A percentile compares a stretch with the other conserved stretches of the same genome.
Conservation (phyloP, 2,797 vertebrate species). For the Chelonia mydas region DNA sequence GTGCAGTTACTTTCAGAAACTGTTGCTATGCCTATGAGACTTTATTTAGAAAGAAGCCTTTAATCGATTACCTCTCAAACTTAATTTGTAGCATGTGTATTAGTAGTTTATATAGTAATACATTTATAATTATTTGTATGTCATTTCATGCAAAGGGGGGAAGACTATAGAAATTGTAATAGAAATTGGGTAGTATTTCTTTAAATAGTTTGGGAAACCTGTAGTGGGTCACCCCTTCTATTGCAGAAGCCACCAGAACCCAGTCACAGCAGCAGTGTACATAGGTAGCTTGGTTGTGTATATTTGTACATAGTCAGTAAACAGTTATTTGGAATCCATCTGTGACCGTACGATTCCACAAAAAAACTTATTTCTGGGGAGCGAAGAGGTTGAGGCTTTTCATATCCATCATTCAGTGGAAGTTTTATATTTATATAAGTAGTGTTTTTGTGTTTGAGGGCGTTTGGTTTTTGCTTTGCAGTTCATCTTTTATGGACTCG, state of each 20-base stretch:
- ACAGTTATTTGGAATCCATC: not conserved
- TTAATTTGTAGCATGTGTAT: not conserved
- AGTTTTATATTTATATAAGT: not conserved
- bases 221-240: not conserved
- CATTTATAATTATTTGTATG: not conserved
- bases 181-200: not conserved
- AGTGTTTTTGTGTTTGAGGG: not conserved
- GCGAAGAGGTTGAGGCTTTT: not conserved
- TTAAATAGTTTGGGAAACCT: not conserved
- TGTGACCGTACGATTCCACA: not conserved
- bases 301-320: not conserved
- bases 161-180: not conserved
- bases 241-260: not conserved
- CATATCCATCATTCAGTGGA: not conserved
- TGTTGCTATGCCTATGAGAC: not conserved
- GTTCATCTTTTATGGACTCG: slow-evolving; percentile 47
- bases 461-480: rapidly evolving
- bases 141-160: not conserved
- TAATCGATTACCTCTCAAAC: not conserved
- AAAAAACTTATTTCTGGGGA: not conserved
- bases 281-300: not conserved
- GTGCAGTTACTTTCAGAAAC: rapidly evolving
- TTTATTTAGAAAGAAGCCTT: not conserved
- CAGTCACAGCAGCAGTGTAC: not conserved
- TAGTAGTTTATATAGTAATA: not conserved